Conservation (phyloP, 2,797 vertebrate species). For the Falco rusticolus region DNA sequence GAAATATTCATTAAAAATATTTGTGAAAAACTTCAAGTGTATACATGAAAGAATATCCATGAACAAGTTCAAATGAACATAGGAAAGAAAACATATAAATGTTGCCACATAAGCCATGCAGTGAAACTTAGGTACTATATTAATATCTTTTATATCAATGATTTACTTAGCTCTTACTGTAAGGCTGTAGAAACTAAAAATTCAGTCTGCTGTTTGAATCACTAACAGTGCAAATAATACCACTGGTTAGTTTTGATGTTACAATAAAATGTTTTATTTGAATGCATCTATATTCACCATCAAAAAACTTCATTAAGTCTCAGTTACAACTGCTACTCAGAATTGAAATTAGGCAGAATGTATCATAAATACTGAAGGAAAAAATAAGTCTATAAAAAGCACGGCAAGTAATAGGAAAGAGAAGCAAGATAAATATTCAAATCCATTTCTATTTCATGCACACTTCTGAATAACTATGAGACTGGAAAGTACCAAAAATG, state of each 20-base stretch:
- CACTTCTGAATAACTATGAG: constrained; percentile 22
- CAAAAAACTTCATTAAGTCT: constrained; percentile 39
- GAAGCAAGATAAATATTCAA: constrained; percentile 59
- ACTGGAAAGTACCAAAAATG: constrained; percentile 22
- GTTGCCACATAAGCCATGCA: neutral
- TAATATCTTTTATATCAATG: neutral
- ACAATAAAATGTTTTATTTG: constrained; percentile 35
- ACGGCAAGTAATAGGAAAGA: constrained; percentile 1
- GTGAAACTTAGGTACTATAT: neutral
- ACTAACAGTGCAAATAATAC: neutral
- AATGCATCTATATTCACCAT: neutral
- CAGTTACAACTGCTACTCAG: constrained; percentile 17
- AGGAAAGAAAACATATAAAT: neutral
- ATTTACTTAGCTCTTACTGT: neutral
- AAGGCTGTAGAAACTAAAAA: neutral
- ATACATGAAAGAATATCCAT: neutral
- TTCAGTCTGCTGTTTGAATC: neutral
- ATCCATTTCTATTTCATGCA: constrained; percentile 23
- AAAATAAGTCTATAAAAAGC: constrained; percentile 60
- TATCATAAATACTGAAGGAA: constrained; percentile 28
- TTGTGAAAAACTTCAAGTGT: neutral
- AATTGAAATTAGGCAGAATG: constrained; percentile 7
- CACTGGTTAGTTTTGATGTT: neutral
- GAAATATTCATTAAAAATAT: constrained; percentile 26
- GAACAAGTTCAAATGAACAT: neutral